Conservation (phyloP, 2,888 invertebrate species). For the Drosophila siamana region DNA sequence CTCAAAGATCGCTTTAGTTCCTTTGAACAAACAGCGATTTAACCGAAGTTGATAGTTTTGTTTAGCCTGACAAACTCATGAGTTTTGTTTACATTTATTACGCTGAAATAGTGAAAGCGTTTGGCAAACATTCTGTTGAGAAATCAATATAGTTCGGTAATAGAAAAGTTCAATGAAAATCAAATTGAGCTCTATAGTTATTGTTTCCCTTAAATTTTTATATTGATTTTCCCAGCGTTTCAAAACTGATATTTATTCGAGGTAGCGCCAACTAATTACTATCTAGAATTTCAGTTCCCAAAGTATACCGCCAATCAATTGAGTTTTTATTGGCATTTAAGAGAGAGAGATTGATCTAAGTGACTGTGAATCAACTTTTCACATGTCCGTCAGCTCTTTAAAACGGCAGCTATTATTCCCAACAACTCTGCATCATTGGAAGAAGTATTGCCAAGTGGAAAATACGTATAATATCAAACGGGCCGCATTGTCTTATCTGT, state of each 20-base stretch:
- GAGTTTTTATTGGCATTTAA: slow-evolving; percentile 11
- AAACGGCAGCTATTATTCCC: slow-evolving; percentile 31
- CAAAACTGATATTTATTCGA: neutral
- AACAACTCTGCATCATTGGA: neutral
- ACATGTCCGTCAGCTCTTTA: slow-evolving; percentile 3
- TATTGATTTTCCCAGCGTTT: neutral
- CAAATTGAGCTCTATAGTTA: neutral
- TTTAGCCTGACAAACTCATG: neutral
- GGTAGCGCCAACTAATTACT: neutral
- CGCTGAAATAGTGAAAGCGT: neutral
- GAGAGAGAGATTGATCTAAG: neutral
- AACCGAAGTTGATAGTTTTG: neutral
- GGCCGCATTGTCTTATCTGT: slow-evolving; percentile 77
- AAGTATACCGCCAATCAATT: slow-evolving; percentile 5
- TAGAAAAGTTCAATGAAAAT: neutral
- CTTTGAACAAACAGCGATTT: neutral
- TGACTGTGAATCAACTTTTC: slow-evolving; percentile 7
- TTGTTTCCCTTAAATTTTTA: neutral
- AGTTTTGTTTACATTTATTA: too few relatives aligned
- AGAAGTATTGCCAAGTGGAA: slow-evolving; percentile 7
- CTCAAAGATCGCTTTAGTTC: neutral
- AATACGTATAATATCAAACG: slow-evolving; percentile 62
- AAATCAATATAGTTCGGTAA: too few relatives aligned
- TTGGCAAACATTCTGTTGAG: neutral
- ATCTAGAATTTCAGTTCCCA: neutral